phyloP scores from a whole-genome alignment of 2,797 vertebrate species.

The Diglossa cyanea region DNA sequence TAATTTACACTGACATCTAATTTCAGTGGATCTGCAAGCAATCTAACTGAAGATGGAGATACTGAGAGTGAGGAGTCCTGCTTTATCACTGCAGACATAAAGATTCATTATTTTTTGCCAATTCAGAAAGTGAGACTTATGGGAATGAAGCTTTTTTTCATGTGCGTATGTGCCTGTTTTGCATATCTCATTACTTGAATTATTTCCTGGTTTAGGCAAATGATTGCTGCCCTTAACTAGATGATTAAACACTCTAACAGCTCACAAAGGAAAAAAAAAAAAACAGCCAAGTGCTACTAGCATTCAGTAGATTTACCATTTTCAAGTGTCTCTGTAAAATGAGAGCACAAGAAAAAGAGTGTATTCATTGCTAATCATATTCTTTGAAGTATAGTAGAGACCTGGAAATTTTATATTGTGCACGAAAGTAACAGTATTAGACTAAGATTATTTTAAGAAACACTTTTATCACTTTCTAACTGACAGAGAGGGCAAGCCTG shows the following conservation, averaged over 20 bases:
- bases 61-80: conserved; percentile 70
- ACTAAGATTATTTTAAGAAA: conserved; percentile 68
- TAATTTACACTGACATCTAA: conserved; percentile 95
- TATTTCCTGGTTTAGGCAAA: conserved; percentile 67
- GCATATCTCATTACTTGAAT: conserved; percentile 75
- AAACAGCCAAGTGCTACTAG: neutral
- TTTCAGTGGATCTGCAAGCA: conserved; percentile 84
- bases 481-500: conserved; percentile 35
- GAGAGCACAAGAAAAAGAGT: conserved; percentile 3
- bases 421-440: conserved; percentile 37
- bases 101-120: conserved; percentile 80
- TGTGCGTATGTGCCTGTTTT: conserved; percentile 29
- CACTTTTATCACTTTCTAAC: conserved; percentile 60
- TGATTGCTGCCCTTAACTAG: conserved; percentile 64
- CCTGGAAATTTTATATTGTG: conserved; percentile 28
- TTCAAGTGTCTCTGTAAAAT: conserved; percentile 45
- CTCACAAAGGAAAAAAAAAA: conserved; percentile 21
- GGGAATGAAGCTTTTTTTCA: conserved; percentile 16
- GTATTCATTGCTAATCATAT: conserved; percentile 44
- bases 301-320: conserved; percentile 31
- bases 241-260: conserved; percentile 65
- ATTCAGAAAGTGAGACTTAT: conserved; percentile 65
- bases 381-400: conserved; percentile 55
- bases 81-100: conserved; percentile 75
- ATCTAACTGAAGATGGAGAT: conserved; percentile 82